Conservation (phyloP, 2,888 invertebrate species). For the Heliconius cydno region DNA sequence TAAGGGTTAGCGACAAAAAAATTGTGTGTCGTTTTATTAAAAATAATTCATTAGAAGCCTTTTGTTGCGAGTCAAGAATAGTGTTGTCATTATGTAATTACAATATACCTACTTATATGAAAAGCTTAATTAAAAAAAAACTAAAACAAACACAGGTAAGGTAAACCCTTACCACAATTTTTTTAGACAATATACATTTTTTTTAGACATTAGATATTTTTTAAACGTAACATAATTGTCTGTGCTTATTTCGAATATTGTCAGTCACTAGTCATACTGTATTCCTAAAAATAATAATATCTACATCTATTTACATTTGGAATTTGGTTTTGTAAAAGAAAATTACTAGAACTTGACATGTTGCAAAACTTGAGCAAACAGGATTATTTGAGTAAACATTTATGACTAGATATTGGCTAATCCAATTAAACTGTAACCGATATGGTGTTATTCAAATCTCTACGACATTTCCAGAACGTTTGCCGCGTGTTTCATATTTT, state of each 20-base stretch:
- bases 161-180: too few species aligned
- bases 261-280: background rate
- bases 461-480: background rate
- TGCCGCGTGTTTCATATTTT: background rate
- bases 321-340: background rate
- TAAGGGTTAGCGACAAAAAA: too few species aligned
- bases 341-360: constrained; percentile 13
- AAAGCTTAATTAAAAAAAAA: background rate
- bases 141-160: too few species aligned
- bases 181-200: too few species aligned
- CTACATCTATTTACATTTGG: background rate
- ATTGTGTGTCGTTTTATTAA: too few species aligned
- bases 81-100: background rate
- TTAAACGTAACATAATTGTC: too few species aligned
- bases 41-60: too few species aligned
- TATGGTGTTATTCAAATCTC: background rate
- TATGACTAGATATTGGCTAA: constrained; percentile 13
- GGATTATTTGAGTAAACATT: constrained; percentile 24
- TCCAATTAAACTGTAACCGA: constrained; percentile 8
- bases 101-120: background rate
- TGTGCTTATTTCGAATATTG: background rate
- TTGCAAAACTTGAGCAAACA: constrained; percentile 14
- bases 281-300: background rate
- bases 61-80: background rate
- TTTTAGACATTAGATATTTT: too few species aligned